Conservation (phyloP, 2,888 invertebrate species). For the Parthenolecanium corni region DNA sequence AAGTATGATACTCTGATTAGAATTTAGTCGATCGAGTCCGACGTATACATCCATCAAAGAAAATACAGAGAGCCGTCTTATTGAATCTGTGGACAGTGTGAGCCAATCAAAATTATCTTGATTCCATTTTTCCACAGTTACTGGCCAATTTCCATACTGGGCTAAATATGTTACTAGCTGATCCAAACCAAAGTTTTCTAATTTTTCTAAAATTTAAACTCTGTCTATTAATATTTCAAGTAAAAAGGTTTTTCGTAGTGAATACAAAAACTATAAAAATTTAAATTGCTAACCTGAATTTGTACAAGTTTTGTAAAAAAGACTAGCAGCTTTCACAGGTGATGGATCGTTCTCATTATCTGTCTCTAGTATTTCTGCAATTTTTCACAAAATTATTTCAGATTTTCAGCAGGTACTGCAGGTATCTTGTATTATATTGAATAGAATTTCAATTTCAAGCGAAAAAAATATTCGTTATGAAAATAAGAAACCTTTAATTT, state of each 20-base stretch:
- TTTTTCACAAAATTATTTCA: no score
- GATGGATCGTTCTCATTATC: slow-evolving; percentile 34
- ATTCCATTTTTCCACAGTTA: slow-evolving; percentile 44
- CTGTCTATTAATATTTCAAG: no score
- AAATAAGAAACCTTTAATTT: slow-evolving; percentile 37
- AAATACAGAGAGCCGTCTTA: slow-evolving; percentile 47
- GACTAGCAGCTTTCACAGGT: slow-evolving; percentile 43
- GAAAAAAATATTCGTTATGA: no score
- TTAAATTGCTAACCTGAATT: slow-evolving; percentile 45
- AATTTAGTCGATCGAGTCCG: slow-evolving; percentile 53
- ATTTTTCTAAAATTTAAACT: slow-evolving; percentile 39
- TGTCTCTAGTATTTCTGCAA: slow-evolving; percentile 36
- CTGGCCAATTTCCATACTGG: slow-evolving; percentile 52
- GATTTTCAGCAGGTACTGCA: no score
- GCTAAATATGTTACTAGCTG: slow-evolving; percentile 50
- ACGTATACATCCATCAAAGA: slow-evolving; percentile 53
- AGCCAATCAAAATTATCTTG: slow-evolving; percentile 45
- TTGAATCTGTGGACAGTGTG: slow-evolving; percentile 43
- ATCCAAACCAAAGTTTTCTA: slow-evolving; percentile 52
- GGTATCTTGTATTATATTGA: no score
- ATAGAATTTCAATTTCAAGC: no score
- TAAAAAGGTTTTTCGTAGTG: no score
- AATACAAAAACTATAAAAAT: background rate
- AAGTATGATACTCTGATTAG: slow-evolving; percentile 44
- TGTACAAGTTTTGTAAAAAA: slow-evolving; percentile 52